These are phyloP conservation scores for Tortricodes alternella DNA, from an alignment of 2,888 invertebrate species.

Conservation along the genomic window DNA sequence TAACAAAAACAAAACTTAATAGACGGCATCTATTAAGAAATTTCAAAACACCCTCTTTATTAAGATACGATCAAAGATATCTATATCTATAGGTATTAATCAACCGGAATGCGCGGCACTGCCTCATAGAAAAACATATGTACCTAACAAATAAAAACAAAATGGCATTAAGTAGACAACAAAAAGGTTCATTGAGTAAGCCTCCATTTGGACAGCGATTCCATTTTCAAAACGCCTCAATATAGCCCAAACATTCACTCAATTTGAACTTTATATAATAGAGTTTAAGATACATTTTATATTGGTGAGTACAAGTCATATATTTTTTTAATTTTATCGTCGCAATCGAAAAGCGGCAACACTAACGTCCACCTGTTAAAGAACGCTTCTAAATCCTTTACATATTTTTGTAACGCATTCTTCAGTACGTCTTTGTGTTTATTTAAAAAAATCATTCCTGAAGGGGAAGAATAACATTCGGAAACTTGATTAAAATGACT, in stretches of 20 bases:
- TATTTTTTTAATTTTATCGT: not conserved
- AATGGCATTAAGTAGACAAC: slow-evolving; percentile 74
- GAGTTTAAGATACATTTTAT: slow-evolving; percentile 3
- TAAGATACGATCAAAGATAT: slow-evolving; percentile 64
- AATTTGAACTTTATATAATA: slow-evolving; percentile 35
- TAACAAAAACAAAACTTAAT: slow-evolving; percentile 51
- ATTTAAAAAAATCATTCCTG: slow-evolving; percentile 49
- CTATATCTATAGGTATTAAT: slow-evolving; percentile 56
- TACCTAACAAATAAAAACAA: slow-evolving; percentile 75
- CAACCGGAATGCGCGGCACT: slow-evolving; percentile 67
- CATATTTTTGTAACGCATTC: slow-evolving; percentile 76
- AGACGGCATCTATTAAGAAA: slow-evolving; percentile 66
- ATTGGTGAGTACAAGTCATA: not conserved
- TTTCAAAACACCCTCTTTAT: slow-evolving; percentile 73
- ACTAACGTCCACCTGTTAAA: slow-evolving; percentile 70
- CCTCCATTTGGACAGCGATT: slow-evolving; percentile 50
- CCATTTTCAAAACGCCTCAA: slow-evolving; percentile 20
- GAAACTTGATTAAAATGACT: slow-evolving; percentile 68
- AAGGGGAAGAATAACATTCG: slow-evolving; percentile 56
- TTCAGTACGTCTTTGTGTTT: slow-evolving; percentile 63
- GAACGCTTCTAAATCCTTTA: slow-evolving; percentile 65
- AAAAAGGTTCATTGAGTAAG: slow-evolving; percentile 69
- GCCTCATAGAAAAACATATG: slow-evolving; percentile 63
- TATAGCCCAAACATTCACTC: not conserved
- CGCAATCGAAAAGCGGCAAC: slow-evolving; percentile 41